Evolutionary conservation across 2,797 vertebrate genomes (phyloP).

Genomic region (Stomatorhinus walkeri): DNA sequence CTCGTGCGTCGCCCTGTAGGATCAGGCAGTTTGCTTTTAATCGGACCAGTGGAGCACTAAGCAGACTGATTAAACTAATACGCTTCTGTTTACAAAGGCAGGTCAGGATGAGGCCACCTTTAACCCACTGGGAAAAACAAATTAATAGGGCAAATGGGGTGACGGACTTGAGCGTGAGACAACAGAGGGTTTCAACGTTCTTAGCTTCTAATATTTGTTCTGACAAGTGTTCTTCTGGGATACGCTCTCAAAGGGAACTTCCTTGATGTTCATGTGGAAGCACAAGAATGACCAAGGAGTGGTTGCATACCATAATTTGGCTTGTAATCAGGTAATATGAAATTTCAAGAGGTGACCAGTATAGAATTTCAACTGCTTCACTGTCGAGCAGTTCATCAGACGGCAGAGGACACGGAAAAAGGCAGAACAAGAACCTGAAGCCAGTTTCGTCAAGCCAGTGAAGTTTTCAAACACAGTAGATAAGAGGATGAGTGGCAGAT

Average conservation of each 20-base stretch:
- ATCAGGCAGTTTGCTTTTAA: slow-evolving; percentile 13
- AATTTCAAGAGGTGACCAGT: neutral
- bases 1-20: neutral
- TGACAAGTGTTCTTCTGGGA: neutral
- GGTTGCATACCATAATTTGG: neutral
- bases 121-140: slow-evolving; percentile 20
- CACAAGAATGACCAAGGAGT: neutral
- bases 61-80: slow-evolving; percentile 15
- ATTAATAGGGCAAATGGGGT: slow-evolving; percentile 10
- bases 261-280: neutral
- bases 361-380: slow-evolving; percentile 1
- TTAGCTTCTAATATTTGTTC: neutral
- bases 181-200: neutral
- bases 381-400: neutral
- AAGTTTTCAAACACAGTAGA: neutral
- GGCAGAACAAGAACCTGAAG: neutral
- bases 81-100: slow-evolving; percentile 22
- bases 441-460: neutral
- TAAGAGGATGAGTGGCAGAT: neutral
- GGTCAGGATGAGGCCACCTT: slow-evolving; percentile 17
- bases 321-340: neutral
- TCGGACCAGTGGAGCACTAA: neutral
- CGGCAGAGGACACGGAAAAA: neutral
- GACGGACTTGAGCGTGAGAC: neutral
- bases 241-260: neutral